Percentiles rank a stretch among this genome's conserved stretches.
Conservation (phyloP, 2,888 invertebrate genomes). For the Gari tellinella region DNA sequence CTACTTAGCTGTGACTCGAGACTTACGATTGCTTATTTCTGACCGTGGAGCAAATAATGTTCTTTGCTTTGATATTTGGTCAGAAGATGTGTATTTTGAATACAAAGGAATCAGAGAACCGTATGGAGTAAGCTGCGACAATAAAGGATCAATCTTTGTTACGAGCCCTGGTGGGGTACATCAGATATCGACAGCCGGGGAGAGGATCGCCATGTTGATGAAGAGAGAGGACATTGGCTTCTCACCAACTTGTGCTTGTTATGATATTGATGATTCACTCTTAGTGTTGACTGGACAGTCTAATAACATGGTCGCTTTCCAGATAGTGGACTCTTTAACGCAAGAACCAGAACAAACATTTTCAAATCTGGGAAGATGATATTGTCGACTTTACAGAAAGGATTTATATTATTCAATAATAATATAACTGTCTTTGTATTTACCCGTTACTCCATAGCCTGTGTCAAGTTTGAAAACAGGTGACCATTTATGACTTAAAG, state of each 20-base stretch:
- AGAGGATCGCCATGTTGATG: slow-evolving; percentile 39
- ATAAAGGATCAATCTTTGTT: slow-evolving; percentile 30
- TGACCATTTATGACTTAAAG: too few species aligned
- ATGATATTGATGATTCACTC: slow-evolving; percentile 42
- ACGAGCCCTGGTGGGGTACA: slow-evolving; percentile 45
- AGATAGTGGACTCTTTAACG: not conserved
- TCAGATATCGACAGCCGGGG: slow-evolving; percentile 43
- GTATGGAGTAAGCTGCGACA: slow-evolving; percentile 34
- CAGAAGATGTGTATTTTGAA: slow-evolving; percentile 26
- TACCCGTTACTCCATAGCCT: too few species aligned
- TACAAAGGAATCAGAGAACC: slow-evolving; percentile 39
- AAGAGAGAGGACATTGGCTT: slow-evolving; percentile 42
- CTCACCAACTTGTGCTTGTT: slow-evolving; percentile 33
- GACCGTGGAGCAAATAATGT: slow-evolving; percentile 49
- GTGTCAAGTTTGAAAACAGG: too few species aligned
- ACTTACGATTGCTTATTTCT: slow-evolving; percentile 35
- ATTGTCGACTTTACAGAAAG: too few species aligned
- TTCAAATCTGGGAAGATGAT: too few species aligned
- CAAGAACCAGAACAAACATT: too few species aligned
- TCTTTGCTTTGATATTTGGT: slow-evolving; percentile 34
- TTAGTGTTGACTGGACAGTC: slow-evolving; percentile 41
- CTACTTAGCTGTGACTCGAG: slow-evolving; percentile 34
- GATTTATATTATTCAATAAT: too few species aligned
- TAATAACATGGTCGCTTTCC: slow-evolving; percentile 39
- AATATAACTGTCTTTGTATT: too few species aligned